Conservation (phyloP, 2,888 invertebrate genomes). For the Oscheius sp. region DNA sequence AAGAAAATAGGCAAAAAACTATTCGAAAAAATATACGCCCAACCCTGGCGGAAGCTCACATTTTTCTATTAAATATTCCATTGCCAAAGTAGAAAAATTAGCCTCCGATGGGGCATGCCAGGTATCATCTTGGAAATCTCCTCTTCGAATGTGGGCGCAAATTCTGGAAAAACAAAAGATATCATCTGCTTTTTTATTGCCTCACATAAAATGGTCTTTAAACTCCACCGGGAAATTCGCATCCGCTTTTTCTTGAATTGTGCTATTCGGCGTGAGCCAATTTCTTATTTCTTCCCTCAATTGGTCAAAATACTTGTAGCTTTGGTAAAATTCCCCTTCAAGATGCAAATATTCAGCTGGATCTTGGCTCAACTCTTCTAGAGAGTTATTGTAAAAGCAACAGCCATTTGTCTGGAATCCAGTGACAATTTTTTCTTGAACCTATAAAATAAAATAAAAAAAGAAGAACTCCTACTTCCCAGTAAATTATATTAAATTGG, state of each 20-base stretch:
- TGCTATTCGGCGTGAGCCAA: neutral
- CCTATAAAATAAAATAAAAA: neutral
- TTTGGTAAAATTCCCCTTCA: neutral
- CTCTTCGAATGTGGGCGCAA: slow-evolving; percentile 33
- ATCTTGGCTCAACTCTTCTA: neutral
- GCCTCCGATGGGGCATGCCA: slow-evolving; percentile 29
- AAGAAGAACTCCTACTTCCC: neutral
- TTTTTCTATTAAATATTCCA: slow-evolving; percentile 20
- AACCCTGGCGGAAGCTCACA: too few relatives aligned
- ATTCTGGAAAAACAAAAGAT: slow-evolving; percentile 25
- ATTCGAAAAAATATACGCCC: too few relatives aligned
- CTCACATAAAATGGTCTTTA: neutral
- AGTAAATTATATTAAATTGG: neutral
- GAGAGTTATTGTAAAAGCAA: neutral
- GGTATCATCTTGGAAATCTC: slow-evolving; percentile 30
- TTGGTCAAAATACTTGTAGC: slow-evolving; percentile 10
- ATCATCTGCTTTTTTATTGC: neutral
- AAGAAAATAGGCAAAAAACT: too few relatives aligned
- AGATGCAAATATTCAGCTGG: neutral
- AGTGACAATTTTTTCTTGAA: neutral
- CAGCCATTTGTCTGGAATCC: neutral
- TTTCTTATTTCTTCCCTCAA: neutral
- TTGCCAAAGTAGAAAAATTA: slow-evolving; percentile 23
- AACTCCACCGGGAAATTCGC: neutral
- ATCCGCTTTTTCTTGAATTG: neutral